A percentile compares a stretch with the other conserved stretches of the same genome.
Evolutionary conservation across 30 jellyfish, hydroid and myxozoan species (phyloP).

Genomic region (Hydra vulgaris): DNA sequence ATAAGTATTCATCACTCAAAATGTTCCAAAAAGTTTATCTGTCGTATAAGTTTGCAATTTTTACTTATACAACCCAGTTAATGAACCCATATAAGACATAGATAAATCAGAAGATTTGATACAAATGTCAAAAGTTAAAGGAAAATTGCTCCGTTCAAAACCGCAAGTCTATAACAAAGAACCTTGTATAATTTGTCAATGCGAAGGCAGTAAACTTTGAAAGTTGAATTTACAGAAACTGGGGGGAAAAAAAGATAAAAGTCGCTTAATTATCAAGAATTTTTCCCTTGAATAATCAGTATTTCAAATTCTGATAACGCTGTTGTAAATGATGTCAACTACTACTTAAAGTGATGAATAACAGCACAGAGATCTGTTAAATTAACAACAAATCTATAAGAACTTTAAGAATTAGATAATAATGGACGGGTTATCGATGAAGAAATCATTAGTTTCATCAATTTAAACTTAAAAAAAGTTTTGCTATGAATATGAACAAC

Average conservation of each 20-base stretch:
- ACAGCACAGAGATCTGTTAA: neutral
- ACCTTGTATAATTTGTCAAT: too few relatives aligned
- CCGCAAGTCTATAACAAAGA: neutral
- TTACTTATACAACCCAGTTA: too few relatives aligned
- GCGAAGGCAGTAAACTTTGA: neutral
- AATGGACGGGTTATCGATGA: conserved; percentile 6
- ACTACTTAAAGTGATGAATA: conserved; percentile 6
- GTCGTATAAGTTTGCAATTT: too few relatives aligned
- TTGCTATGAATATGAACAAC: too few relatives aligned
- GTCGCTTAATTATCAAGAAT: neutral
- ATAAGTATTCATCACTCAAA: too few relatives aligned
- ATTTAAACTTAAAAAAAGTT: too few relatives aligned
- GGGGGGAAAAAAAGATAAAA: neutral
- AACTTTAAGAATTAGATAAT: conserved; percentile 1
- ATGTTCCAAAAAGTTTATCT: too few relatives aligned
- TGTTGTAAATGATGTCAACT: conserved; percentile 6
- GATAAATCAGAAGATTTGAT: too few relatives aligned
- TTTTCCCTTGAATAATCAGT: conserved; percentile 4
- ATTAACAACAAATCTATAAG: neutral
- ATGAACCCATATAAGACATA: too few relatives aligned
- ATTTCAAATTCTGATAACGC: conserved; percentile 11
- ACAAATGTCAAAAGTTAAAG: neutral
- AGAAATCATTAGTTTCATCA: neutral
- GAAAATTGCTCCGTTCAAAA: neutral
- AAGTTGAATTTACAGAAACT: neutral